These are phyloP conservation scores for Nemoura dubitans DNA, from an alignment of 2,888 invertebrate genomes.

Conservation along the genomic window DNA sequence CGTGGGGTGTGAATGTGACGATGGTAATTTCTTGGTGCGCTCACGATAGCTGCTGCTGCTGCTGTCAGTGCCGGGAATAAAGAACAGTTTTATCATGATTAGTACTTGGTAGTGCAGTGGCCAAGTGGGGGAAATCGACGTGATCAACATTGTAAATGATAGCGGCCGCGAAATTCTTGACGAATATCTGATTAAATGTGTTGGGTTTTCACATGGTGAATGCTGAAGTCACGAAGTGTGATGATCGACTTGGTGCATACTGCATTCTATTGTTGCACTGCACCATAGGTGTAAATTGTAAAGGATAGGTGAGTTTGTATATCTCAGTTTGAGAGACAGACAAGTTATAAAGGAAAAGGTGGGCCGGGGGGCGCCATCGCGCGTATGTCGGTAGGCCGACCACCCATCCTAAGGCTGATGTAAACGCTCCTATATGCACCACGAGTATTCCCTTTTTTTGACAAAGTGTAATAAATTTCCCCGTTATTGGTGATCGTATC, in stretches of 20 bases:
- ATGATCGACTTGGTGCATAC: background rate
- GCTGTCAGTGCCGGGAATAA: background rate
- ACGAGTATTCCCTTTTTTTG: background rate
- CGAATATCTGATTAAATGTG: background rate
- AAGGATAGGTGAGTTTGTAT: no score
- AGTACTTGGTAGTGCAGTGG: background rate
- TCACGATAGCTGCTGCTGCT: background rate
- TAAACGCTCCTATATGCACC: background rate
- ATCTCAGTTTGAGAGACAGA: background rate
- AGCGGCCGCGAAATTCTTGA: background rate
- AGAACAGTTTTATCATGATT: background rate
- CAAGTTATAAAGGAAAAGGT: background rate
- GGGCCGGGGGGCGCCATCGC: background rate
- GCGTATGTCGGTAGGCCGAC: background rate
- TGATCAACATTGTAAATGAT: background rate
- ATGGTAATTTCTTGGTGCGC: background rate
- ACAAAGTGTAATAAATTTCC: conserved; percentile 20
- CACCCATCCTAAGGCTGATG: background rate
- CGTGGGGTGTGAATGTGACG: conserved; percentile 4
- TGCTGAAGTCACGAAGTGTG: background rate
- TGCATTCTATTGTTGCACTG: no score
- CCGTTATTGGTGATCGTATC: conserved; percentile 25
- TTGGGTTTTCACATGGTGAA: background rate
- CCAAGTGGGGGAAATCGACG: background rate
- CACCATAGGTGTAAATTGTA: no score